Percentiles rank a stretch among this genome's conserved stretches.
phyloP scores from a whole-genome alignment of 2,888 invertebrate genomes.

The Plutella xylostella region DNA sequence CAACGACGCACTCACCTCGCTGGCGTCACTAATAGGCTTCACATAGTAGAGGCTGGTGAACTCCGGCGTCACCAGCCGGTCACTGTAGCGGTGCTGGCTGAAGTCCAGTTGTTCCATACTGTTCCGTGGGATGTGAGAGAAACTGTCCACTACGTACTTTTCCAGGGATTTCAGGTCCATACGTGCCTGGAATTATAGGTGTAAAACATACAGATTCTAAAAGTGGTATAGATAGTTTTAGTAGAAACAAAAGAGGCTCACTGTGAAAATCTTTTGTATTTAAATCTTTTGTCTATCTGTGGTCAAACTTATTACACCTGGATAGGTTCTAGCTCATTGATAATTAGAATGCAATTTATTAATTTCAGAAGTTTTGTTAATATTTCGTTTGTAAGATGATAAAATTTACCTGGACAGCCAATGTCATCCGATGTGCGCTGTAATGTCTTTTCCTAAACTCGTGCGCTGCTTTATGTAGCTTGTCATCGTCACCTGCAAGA shows the following conservation, averaged over 20 bases:
- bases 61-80: slow-evolving; percentile 65
- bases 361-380: no score
- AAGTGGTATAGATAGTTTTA: no score
- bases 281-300: no score
- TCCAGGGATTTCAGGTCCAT: slow-evolving; percentile 75
- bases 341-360: no score
- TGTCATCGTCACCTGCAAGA: slow-evolving; percentile 71
- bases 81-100: slow-evolving; percentile 44
- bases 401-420: slow-evolving; percentile 86
- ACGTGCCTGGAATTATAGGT: slow-evolving; percentile 43
- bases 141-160: slow-evolving; percentile 73
- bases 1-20: no score
- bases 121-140: slow-evolving; percentile 78
- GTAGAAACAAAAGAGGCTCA: no score
- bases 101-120: slow-evolving; percentile 73
- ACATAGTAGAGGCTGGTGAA: slow-evolving; percentile 80
- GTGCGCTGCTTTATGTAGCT: slow-evolving; percentile 76
- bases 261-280: no score
- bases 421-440: slow-evolving; percentile 88
- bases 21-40: slow-evolving; percentile 79
- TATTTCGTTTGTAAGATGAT: no score
- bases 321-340: no score
- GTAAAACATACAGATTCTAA: no score
- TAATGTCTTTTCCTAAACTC: slow-evolving; percentile 84
- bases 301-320: no score